Evolutionary conservation across 2,113 vertebrate genomes (phyloP), one percentile per base, ranked within the genome.

Genomic region (Eolophus roseicapilla): DNA sequence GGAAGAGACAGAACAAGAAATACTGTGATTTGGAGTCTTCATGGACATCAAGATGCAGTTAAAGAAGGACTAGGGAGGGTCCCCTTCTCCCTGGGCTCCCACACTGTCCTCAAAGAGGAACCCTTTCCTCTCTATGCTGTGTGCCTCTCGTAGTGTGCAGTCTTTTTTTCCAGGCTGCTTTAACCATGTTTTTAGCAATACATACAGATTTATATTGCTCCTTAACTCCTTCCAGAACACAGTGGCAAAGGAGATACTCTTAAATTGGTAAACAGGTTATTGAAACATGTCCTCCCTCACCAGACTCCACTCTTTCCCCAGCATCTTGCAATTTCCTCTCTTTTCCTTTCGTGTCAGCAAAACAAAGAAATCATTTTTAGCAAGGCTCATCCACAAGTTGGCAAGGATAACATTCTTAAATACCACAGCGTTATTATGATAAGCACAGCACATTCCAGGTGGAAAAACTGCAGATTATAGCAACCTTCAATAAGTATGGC

Each of bases 281-380:
- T 46, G 16, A 77, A 85, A 77, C 2, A 5, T 19, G 25, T 55
- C 33, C 27, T 92, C 3, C 6, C 11, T 52, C 23, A 76, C 8
- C 20, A 31, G 25, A 55, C 7, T 55, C 12, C 18, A n/a, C 8
- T 87, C 44, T 14, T 64, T 82, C 35, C 7, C 13, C 7, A 91
- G 16, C 21, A 18, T 88, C 46, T 44, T 83, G 41, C 33, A 73
- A 44, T 41, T 90, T 83, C 28, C 2, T 86, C 24, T 59, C 28
- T 76, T 92, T 91, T 80, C 9, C 15, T 88, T 82, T 81, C 28
- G 7, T 47, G 60, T 65, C 79, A 93, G 79, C 65, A 92, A 96
- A 96, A 96, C 86, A 97, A 91, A 92, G 49, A 91, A 86, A 92
- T 71, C 1, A 87, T 84, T 96, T 97, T 85, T 89, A 70, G 53